Conservation (phyloP, 2,888 invertebrate species). For the Deilephila porcellus region DNA sequence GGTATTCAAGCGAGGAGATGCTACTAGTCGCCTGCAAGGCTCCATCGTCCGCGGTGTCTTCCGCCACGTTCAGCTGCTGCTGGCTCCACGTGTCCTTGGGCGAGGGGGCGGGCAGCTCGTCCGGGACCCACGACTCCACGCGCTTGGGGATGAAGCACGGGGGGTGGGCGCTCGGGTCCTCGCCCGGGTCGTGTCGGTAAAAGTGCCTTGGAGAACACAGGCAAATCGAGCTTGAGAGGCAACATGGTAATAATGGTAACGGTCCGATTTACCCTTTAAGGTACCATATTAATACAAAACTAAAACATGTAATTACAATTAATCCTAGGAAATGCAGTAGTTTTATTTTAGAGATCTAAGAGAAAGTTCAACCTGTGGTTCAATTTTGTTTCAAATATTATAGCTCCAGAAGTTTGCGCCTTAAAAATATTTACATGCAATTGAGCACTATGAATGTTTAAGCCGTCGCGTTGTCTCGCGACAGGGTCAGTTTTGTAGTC, state of each 20-base stretch:
- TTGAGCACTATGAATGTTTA: too few species aligned
- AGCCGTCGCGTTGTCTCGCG: too few species aligned
- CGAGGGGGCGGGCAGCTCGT: conserved; percentile 66
- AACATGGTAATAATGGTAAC: not conserved
- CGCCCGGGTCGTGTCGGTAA: conserved; percentile 78
- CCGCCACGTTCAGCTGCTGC: conserved; percentile 58
- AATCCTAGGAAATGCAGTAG: too few species aligned
- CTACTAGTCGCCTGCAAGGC: conserved; percentile 54
- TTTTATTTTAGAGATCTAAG: too few species aligned
- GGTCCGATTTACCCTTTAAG: too few species aligned
- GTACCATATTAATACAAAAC: too few species aligned
- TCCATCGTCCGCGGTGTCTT: conserved; percentile 55
- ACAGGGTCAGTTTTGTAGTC: too few species aligned
- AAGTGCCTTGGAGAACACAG: conserved; percentile 58
- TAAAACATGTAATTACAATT: too few species aligned
- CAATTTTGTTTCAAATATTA: too few species aligned
- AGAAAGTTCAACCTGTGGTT: too few species aligned
- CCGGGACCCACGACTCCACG: conserved; percentile 71
- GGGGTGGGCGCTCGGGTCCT: conserved; percentile 70
- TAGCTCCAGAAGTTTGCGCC: too few species aligned
- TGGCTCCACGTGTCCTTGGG: conserved; percentile 72
- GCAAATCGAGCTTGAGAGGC: conserved; percentile 1
- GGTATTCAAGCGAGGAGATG: conserved; percentile 58
- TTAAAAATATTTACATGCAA: too few species aligned
- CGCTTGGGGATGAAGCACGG: conserved; percentile 72